Percentiles rank a stretch among this genome's conserved stretches.
Conservation (phyloP, 2,113 vertebrate genomes). For the Notarius quadriscutis region DNA sequence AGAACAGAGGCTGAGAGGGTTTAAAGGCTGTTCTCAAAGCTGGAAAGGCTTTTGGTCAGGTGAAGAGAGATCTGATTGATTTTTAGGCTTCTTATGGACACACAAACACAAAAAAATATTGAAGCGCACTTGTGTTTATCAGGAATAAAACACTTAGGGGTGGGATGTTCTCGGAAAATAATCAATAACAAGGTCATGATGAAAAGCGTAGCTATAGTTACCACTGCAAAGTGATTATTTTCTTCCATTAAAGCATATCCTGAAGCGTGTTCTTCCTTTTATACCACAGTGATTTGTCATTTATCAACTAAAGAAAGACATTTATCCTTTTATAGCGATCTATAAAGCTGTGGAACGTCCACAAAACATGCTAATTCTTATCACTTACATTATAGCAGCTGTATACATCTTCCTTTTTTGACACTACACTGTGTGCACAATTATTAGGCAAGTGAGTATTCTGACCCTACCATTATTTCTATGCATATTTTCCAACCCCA, state of each 20-base stretch:
- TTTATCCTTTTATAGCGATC: not conserved
- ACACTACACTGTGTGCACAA: too few relatives aligned
- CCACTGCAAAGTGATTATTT: not conserved
- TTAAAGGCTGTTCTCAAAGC: not conserved
- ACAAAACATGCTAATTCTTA: not conserved
- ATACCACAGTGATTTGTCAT: not conserved
- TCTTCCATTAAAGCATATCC: not conserved
- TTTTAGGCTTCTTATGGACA: not conserved
- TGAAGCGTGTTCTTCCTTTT: not conserved
- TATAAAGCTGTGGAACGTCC: not conserved
- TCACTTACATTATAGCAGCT: not conserved
- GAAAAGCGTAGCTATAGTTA: not conserved
- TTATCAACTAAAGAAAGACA: not conserved
- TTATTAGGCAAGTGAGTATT: too few relatives aligned
- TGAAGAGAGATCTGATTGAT: not conserved
- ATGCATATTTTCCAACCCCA: too few relatives aligned
- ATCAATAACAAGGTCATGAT: too few relatives aligned
- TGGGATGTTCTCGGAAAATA: not conserved
- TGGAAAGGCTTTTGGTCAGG: too few relatives aligned
- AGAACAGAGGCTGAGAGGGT: not conserved
- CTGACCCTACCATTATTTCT: too few relatives aligned
- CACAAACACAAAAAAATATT: not conserved
- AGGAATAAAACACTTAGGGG: not conserved
- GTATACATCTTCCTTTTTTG: not conserved
- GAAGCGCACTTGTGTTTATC: not conserved